Conservation (phyloP, 37 sponge, comb jelly and placozoan species). For the Geodia barretti region DNA sequence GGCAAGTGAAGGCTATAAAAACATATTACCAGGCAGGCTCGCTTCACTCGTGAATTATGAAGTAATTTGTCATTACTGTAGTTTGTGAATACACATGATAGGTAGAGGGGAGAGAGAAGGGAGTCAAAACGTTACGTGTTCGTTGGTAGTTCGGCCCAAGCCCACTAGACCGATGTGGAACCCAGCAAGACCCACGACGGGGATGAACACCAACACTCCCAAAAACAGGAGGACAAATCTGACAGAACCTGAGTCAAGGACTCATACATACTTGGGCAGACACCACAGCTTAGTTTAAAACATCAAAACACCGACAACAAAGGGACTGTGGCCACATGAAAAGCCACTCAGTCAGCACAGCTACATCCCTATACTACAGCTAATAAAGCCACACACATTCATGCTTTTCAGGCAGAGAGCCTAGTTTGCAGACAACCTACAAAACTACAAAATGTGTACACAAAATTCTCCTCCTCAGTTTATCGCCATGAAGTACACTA, state of each 20-base stretch:
- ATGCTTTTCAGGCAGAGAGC: neutral
- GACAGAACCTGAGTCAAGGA: conserved; percentile 20
- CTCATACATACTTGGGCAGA: no score
- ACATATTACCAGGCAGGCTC: no score
- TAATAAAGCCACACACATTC: neutral
- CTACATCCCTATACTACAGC: neutral
- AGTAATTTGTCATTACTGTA: no score
- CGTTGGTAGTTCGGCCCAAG: conserved; percentile 92
- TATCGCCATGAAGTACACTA: no score
- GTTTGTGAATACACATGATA: no score
- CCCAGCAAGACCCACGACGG: conserved; percentile 81
- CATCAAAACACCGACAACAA: no score
- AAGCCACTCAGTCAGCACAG: neutral
- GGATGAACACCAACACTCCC: conserved; percentile 77
- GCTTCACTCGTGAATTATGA: no score
- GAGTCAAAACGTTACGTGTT: conserved; percentile 74
- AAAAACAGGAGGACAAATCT: conserved; percentile 75
- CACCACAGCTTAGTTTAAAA: no score
- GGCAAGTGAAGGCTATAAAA: no score
- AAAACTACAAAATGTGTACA: neutral
- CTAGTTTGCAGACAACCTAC: neutral
- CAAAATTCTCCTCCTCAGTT: no score
- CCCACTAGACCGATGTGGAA: conserved; percentile 91
- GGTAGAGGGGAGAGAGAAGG: no score
- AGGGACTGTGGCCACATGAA: neutral